Base-by-base conservation (phyloP, 2,888 invertebrate genomes). In the Acrobeloides nanus region DNA sequence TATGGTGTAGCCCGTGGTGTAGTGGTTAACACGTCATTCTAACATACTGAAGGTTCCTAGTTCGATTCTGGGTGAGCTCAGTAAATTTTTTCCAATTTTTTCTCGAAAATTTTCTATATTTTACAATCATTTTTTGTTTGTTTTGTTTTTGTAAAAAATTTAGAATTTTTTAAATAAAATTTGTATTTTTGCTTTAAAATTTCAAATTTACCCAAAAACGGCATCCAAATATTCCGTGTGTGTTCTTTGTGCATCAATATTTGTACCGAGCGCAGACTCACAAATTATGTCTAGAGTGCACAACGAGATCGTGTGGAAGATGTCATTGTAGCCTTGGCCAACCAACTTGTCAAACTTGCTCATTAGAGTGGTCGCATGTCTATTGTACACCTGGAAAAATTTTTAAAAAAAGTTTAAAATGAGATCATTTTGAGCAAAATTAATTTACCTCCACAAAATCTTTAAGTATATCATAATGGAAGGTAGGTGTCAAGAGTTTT, bases 281-380 rank as follows among this genome's bases (percentile, higher is more conserved):
- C 77, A 77, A 21, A 78, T 78, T 47, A 78, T 75, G 56, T 78
- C 78, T 43, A 78, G 61, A 4, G 78, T 76, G 66, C 77, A 78
- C 5, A 75, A 62, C 8, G 76, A 74, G 17, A 78, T 71, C 35
- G 44, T 57, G 45, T 51, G 55, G 32, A 48, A 62, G 25, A 62
- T 41, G 38, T 61, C 64, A 23, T 39, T 43, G 39, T 38, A 62
- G 20, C 52, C 62, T 6, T 43, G 39, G 8, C 54, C 62, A 7
- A 62, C 55, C 35, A 62, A 42, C 10, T 52, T 49, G 31, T 55
- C 56, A 38, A 71, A 64, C 53, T 72, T 64, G 17, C 46, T 38
- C 1, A 64, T 43, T 3, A 78, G 60, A 8, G 75, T 67, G 15
- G 57, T 53, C 1, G 73, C 61, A 54, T 78, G 77, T 35, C 76